A percentile compares a stretch with the other conserved stretches of the same genome.
phyloP scores from a whole-genome alignment of 2,113 vertebrate species.

The Apteryx mantelli region DNA sequence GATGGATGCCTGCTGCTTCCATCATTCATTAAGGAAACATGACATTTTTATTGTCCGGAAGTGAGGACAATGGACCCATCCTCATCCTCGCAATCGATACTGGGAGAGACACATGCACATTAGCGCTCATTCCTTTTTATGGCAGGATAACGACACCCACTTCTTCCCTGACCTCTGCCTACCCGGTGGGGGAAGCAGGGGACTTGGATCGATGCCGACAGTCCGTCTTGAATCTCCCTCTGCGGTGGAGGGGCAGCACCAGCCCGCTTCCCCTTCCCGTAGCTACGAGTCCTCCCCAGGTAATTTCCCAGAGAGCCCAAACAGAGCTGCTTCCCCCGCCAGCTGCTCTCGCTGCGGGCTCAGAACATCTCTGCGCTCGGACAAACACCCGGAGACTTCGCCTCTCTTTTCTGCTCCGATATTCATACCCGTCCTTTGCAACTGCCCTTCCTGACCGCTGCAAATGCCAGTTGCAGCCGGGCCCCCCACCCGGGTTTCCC shows the following conservation, averaged over 20 bases:
- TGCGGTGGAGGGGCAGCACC: neutral
- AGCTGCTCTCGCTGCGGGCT: neutral
- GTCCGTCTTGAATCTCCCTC: neutral
- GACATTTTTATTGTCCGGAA: neutral
- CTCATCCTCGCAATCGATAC: neutral
- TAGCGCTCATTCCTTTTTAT: neutral
- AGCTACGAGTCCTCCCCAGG: neutral
- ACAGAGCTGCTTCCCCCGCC: neutral
- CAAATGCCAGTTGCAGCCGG: too few relatives aligned
- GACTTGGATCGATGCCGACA: neutral
- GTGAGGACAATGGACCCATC: neutral
- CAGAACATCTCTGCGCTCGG: fast-evolving
- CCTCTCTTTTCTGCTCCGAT: too few relatives aligned
- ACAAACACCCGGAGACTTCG: neutral
- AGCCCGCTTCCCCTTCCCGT: neutral
- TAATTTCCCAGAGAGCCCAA: neutral
- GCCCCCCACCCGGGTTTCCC: too few relatives aligned
- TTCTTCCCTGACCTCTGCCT: neutral
- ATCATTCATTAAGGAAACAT: fast-evolving
- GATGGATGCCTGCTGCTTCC: neutral
- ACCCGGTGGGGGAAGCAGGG: fast-evolving
- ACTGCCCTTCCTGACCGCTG: too few relatives aligned
- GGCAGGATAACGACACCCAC: neutral
- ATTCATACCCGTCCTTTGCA: too few relatives aligned
- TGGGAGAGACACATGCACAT: neutral